Evolutionary conservation across 2,113 vertebrate genomes (phyloP), one percentile per base, ranked within the genome.

Genomic region (Reinhardtius hippoglossoides): DNA sequence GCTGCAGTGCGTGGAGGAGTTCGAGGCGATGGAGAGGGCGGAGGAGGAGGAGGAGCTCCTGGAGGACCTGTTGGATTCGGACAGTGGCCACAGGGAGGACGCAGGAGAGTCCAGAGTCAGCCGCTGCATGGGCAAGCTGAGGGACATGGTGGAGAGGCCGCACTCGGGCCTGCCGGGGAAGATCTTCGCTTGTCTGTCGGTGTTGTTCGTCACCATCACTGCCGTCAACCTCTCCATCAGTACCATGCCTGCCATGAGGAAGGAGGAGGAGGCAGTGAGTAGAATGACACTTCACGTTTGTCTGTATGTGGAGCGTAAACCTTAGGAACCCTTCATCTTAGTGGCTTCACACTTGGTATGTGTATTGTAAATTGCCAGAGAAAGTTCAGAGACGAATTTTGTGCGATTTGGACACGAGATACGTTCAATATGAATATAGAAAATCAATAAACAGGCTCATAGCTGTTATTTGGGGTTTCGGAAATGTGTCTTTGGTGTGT

Each of bases 61-160:
- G 80, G 93, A 93, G 27, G 93, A 93, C 20, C 76, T 92, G 42
- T 8, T 93, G 84, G 96, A 96, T 71, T 93, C 95, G 3, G 92
- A 91, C 6, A 94, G 94, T 13, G 93, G 91, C 85, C 69, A 85
- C 2, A 77, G 79, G 73, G 96, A 93, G 31, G 66, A 44, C 0
- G 79, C 72, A 2, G 91, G 88, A 0, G 95, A 96, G 82, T 94
- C 96, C 76, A 91, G 93, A 81, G 75, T 94, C 8, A 91, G 92
- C 27, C 90, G 62, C 73, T 99, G 95, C 93, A 99, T 99, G 97
- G 92, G 84, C 56, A 94, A 94, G 66, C 94, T 99, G 50, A 95
- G 96, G 46, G 97, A 99, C 94, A 99, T 99, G 98, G 98, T 99
- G 88, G 98, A 99, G 92, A 95, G 93, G 91, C 98, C 98, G 5